Percentiles rank a stretch among this genome's conserved stretches.
These are phyloP conservation scores for Drosophila miranda DNA, from an alignment of 1,140 invertebrate genomes.

Conservation along the genomic window DNA sequence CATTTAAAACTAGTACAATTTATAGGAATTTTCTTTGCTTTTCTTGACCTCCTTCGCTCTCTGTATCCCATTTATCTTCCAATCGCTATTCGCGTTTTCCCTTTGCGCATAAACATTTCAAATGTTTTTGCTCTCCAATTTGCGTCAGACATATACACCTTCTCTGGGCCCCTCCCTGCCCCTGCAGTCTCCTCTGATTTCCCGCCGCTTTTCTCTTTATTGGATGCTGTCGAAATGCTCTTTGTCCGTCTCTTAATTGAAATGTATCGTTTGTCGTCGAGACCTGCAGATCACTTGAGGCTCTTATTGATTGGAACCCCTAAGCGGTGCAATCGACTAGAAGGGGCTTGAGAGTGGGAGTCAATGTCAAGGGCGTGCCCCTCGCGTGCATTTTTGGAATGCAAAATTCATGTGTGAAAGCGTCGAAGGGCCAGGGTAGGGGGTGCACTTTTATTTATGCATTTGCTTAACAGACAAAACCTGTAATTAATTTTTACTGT, in stretches of 20 bases:
- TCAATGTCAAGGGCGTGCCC: constrained; percentile 52
- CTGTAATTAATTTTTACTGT: not conserved
- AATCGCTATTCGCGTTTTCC: not conserved
- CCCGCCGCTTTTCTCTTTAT: constrained; percentile 27
- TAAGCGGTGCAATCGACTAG: not conserved
- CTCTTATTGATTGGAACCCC: constrained; percentile 39
- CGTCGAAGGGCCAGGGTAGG: no score
- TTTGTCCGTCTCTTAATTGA: constrained; percentile 51
- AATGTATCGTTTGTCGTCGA: constrained; percentile 65
- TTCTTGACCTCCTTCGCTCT: no score
- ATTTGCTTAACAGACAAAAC: not conserved
- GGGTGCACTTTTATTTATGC: not conserved
- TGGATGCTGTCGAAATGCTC: constrained; percentile 62
- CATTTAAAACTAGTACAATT: no score
- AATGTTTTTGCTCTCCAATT: constrained; percentile 34
- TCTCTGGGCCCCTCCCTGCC: not conserved
- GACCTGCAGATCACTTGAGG: constrained; percentile 14
- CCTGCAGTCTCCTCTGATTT: constrained; percentile 2
- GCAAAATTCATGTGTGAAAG: not conserved
- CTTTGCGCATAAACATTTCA: not conserved
- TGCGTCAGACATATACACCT: constrained; percentile 44
- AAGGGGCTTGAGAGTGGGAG: constrained; percentile 3
- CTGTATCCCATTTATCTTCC: no score
- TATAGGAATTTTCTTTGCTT: no score
- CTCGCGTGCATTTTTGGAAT: constrained; percentile 13